Conservation (phyloP, 1,140 invertebrate genomes). For the Neomicropteryx cornuta region DNA sequence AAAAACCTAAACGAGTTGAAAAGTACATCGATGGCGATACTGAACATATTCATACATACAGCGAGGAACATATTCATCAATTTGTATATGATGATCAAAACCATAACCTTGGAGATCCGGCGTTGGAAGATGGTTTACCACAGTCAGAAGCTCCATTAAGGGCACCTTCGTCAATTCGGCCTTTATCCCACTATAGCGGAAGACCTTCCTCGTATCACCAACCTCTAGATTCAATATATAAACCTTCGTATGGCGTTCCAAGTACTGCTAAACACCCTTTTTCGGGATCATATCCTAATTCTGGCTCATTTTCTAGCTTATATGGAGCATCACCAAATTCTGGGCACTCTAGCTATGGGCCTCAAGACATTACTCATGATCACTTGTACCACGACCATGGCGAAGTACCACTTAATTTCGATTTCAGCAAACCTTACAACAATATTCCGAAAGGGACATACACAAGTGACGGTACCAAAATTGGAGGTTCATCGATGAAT, state of each 20-base stretch:
- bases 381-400: constrained; percentile 39
- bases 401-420: constrained; percentile 27
- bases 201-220: no score
- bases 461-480: constrained; percentile 25
- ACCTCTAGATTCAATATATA: no score
- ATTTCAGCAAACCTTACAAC: constrained; percentile 19
- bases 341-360: constrained; percentile 33
- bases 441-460: constrained; percentile 28
- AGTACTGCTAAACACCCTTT: neutral
- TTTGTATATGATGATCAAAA: constrained; percentile 25
- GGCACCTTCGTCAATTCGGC: no score
- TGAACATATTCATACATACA: constrained; percentile 39
- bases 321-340: constrained; percentile 25
- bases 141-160: no score
- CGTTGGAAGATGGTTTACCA: constrained; percentile 3
- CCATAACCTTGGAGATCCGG: neutral
- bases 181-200: no score
- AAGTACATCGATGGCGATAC: constrained; percentile 39
- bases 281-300: neutral
- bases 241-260: no score
- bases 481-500: constrained; percentile 9
- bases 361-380: constrained; percentile 34
- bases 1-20: constrained; percentile 35
- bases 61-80: constrained; percentile 39
- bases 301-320: no score